Evolutionary conservation across 2,888 invertebrate genomes (phyloP).

Genomic region (Julus scandinavius): DNA sequence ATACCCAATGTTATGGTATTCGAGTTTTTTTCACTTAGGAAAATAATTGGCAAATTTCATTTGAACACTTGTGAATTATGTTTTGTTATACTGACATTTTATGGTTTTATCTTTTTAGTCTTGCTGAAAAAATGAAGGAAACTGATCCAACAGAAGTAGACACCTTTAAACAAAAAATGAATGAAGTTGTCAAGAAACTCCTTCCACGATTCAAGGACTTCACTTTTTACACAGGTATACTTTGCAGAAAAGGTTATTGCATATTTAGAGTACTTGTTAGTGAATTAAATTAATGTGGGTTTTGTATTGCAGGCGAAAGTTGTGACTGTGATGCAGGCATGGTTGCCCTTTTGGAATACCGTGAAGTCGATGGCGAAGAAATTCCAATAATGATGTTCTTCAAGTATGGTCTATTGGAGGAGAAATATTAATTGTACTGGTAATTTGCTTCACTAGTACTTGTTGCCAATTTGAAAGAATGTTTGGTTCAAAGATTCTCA

Average conservation of each 20-base stretch:
- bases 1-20: no score
- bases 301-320: slow-evolving; percentile 79
- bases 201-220: slow-evolving; percentile 90
- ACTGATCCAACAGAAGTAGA: slow-evolving; percentile 85
- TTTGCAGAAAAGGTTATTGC: background rate
- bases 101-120: slow-evolving; percentile 67
- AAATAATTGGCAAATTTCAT: no score
- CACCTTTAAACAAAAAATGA: slow-evolving; percentile 89
- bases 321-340: slow-evolving; percentile 78
- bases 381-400: slow-evolving; percentile 94
- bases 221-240: slow-evolving; percentile 78
- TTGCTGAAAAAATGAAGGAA: slow-evolving; percentile 83
- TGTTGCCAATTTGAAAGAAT: background rate
- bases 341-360: slow-evolving; percentile 93
- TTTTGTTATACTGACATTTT: background rate
- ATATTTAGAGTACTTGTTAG: background rate
- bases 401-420: slow-evolving; percentile 94
- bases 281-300: background rate
- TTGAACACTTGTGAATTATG: background rate
- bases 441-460: background rate
- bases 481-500: background rate
- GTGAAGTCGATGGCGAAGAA: slow-evolving; percentile 84
- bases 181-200: slow-evolving; percentile 92
- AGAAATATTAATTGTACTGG: slow-evolving; percentile 80
- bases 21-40: no score